A percentile compares a stretch with the other conserved stretches of the same genome.
Evolutionary conservation across 2,113 vertebrate genomes (phyloP).

Genomic region (Lampris incognitus): DNA sequence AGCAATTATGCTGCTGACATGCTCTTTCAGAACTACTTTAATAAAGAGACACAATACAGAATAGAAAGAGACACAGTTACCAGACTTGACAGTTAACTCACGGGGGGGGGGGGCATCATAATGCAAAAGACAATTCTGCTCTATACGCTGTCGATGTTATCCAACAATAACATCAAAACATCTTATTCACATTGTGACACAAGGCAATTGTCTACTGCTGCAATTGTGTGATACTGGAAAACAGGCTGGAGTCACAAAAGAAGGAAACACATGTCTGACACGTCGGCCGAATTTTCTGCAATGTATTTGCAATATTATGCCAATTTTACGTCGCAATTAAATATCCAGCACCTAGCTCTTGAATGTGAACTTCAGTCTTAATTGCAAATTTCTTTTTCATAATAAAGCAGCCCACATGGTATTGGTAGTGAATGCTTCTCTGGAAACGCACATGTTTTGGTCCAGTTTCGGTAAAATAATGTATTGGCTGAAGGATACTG

Average conservation of each 20-base stretch:
- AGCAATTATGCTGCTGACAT: constrained; percentile 72
- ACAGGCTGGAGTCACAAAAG: constrained; percentile 23
- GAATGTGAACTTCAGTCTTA: constrained; percentile 27
- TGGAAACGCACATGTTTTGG: background rate
- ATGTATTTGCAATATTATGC: background rate
- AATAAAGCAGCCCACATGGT: constrained; percentile 32
- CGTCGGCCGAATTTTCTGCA: constrained; percentile 53
- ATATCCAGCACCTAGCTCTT: constrained; percentile 33
- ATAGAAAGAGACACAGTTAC: constrained; percentile 66
- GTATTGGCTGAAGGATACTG: background rate
- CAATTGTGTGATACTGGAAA: constrained; percentile 50
- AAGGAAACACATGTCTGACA: constrained; percentile 53
- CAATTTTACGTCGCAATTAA: constrained; percentile 49
- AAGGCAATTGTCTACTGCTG: constrained; percentile 59
- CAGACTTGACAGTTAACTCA: constrained; percentile 72
- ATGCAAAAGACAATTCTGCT: constrained; percentile 64
- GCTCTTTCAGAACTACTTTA: constrained; percentile 67
- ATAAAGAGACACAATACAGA: constrained; percentile 67
- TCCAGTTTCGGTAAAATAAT: background rate
- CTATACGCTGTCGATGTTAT: constrained; percentile 59
- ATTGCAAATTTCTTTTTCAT: constrained; percentile 33
- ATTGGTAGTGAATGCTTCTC: constrained; percentile 4
- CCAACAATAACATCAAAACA: constrained; percentile 58
- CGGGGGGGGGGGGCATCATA: constrained; percentile 65
- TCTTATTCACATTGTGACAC: constrained; percentile 62